Percentiles rank a stretch among this genome's conserved stretches.
Evolutionary conservation across 1,140 invertebrate species (phyloP).

Genomic region (Trachymyrmex cornetzi): DNA sequence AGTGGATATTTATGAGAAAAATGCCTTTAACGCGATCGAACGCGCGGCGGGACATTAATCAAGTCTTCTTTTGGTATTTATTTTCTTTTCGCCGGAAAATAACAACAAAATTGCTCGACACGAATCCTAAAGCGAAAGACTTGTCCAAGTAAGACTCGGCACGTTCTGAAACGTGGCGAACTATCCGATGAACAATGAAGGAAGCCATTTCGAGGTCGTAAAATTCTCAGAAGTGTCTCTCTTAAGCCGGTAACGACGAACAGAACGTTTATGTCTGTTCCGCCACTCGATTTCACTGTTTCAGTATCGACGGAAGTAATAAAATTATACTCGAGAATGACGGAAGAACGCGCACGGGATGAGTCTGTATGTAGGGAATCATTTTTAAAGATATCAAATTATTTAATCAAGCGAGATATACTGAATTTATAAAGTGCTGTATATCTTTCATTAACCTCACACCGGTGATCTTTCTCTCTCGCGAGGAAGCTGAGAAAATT

Average conservation of each 20-base stretch:
- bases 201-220: slow-evolving; percentile 25
- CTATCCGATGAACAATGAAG: slow-evolving; percentile 1
- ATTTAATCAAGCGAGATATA: slow-evolving; percentile 28
- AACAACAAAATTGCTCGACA: slow-evolving; percentile 15
- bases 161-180: slow-evolving; percentile 30
- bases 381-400: slow-evolving; percentile 42
- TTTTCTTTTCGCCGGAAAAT: slow-evolving; percentile 6
- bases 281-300: slow-evolving; percentile 17
- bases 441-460: slow-evolving; percentile 53
- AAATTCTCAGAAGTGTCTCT: slow-evolving; percentile 33
- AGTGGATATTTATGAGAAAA: slow-evolving; percentile 6
- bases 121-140: slow-evolving; percentile 31
- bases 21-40: slow-evolving; percentile 27
- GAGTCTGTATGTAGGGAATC: not conserved
- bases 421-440: slow-evolving; percentile 47
- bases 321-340: not conserved
- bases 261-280: slow-evolving; percentile 6
- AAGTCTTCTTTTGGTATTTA: slow-evolving; percentile 27
- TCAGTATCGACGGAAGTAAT: not conserved
- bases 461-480: not conserved
- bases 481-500: slow-evolving; percentile 39
- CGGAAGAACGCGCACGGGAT: not conserved
- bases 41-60: slow-evolving; percentile 43
- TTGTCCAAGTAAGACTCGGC: not conserved
- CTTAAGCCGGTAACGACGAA: slow-evolving; percentile 3